Percentiles rank a stretch among this genome's conserved stretches.
These are phyloP conservation scores for Irena cyanogastra DNA, from an alignment of 2,113 vertebrate genomes.

Conservation along the genomic window DNA sequence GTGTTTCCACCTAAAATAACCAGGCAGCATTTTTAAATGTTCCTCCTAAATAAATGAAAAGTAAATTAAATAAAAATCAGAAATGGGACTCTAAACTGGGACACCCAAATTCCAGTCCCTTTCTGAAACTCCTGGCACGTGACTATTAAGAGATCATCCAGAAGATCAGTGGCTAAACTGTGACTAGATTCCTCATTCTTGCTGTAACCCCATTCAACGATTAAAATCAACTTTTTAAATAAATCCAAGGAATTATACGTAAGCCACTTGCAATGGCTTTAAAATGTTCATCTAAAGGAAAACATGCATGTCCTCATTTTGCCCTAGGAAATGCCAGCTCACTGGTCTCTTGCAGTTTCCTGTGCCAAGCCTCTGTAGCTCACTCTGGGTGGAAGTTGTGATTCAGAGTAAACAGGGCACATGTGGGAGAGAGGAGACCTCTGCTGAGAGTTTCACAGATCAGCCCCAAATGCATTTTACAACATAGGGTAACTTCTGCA, in stretches of 20 bases:
- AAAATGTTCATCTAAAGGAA: neutral
- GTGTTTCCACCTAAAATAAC: neutral
- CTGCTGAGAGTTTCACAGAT: neutral
- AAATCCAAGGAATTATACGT: slow-evolving; percentile 16
- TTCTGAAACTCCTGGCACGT: neutral
- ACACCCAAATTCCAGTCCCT: neutral
- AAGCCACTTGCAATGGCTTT: slow-evolving; percentile 21
- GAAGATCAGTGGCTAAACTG: neutral
- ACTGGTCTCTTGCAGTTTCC: neutral
- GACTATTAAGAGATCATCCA: neutral
- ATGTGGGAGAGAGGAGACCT: neutral
- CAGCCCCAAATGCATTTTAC: neutral
- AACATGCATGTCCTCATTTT: slow-evolving; percentile 8
- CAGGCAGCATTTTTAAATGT: neutral
- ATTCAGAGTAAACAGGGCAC: neutral
- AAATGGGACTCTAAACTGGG: neutral
- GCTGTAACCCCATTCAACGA: neutral
- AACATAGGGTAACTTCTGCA: neutral
- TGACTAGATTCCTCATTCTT: neutral
- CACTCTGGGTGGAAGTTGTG: neutral
- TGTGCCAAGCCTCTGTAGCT: neutral
- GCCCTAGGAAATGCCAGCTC: neutral
- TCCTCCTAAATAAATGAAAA: neutral
- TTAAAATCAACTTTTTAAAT: slow-evolving; percentile 5
- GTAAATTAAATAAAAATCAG: neutral